Evolutionary conservation across 2,888 invertebrate species (phyloP), one percentile per base, ranked within the genome.

Genomic region (Nymphalis urticae): DNA sequence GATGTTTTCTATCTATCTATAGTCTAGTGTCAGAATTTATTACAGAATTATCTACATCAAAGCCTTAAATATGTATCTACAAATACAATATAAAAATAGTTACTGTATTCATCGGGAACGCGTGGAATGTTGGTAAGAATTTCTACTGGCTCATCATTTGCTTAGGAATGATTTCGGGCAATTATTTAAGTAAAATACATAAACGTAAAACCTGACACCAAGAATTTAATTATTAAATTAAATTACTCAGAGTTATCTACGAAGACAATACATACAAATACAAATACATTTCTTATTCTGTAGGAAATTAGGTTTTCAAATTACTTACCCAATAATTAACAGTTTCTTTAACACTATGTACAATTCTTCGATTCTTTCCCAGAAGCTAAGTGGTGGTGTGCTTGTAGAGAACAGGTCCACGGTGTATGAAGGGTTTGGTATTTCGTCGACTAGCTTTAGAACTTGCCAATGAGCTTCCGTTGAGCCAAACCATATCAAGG

Each of bases 401-500:
- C 69, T 74, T 0, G 69, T 48, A 0, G 86, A 80, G 61, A 87
- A 83, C 6, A 87, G 9, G 63, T 89, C 89, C 2, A 82, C 79
- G 13, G 71, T 83, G 68, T 85, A 88, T 0, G 89, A 81, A 0
- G 90, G 87, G 68, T 87, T 89, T 0, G 86, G 77, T 0, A 83
- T 62, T 4, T 85, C 87, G 17, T 89, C 89, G 2, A 89, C 75
- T 1, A 88, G 2, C 27, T 80, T 79, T 63, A 89, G 36, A 0
- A 83, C 48, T 32, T 82, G 79, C 82, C 87, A 87, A 60, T 88
- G 86, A 0, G 86, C 81, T 71, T 88, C 88, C 0, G 87, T 86
- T 0, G 87, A 81, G 1, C 76, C 79, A 10, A 86, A 62, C 88
- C 89, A 89, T 56, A 90, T 87, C 1, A 85, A 62, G 0, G 89